These are phyloP conservation scores for Caenorhabditis sp. DNA, from an alignment of 2,888 invertebrate genomes.

Conservation along the genomic window DNA sequence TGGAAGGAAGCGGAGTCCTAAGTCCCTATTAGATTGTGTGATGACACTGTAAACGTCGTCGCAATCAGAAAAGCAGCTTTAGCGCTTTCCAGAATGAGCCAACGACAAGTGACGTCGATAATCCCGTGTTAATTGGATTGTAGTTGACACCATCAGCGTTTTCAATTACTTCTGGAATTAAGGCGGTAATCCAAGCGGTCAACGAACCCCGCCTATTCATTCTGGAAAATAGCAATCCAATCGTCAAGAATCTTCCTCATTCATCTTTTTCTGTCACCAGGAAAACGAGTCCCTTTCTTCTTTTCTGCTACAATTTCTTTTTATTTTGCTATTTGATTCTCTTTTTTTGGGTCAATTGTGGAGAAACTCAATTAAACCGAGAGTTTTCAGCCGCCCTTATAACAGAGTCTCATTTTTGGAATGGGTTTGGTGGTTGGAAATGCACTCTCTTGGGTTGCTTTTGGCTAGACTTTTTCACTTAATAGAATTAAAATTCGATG, in stretches of 20 bases:
- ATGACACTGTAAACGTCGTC: constrained; percentile 7
- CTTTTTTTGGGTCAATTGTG: neutral
- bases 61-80: constrained; percentile 27
- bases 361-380: constrained; percentile 31
- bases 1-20: neutral
- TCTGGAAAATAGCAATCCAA: constrained; percentile 15
- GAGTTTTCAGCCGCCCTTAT: constrained; percentile 30
- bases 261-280: constrained; percentile 1
- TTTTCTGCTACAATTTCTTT: neutral
- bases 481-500: neutral
- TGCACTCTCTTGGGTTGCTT: constrained; percentile 13
- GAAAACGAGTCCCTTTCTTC: neutral
- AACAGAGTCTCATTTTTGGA: neutral
- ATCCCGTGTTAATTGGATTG: constrained; percentile 41
- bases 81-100: neutral
- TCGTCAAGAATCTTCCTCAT: constrained; percentile 1
- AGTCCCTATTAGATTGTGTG: neutral
- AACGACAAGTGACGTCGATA: constrained; percentile 31
- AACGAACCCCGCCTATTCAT: constrained; percentile 45
- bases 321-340: neutral
- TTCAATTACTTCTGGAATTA: constrained; percentile 56
- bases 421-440: neutral
- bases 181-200: constrained; percentile 42
- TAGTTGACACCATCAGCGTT: constrained; percentile 27
- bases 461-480: constrained; percentile 6